Conservation (phyloP, 2,888 invertebrate species). For the Eupeodes luniger region DNA sequence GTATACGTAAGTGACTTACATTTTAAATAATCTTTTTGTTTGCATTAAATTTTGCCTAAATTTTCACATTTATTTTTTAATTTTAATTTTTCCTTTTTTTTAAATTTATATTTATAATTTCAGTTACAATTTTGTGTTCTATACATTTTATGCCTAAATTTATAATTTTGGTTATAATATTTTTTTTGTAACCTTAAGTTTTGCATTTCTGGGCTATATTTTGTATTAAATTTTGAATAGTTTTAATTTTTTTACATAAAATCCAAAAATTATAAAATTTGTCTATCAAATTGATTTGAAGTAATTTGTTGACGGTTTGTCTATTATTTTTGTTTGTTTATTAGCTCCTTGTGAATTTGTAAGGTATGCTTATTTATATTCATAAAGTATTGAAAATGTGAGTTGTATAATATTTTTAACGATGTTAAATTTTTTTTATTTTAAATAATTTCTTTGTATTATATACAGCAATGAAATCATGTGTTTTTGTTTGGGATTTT, state of each 20-base stretch:
- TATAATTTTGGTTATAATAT: constrained; percentile 66
- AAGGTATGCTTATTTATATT: constrained; percentile 38
- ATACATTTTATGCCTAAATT: constrained; percentile 76
- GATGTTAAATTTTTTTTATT: constrained; percentile 63
- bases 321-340: constrained; percentile 24
- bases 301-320: constrained; percentile 43
- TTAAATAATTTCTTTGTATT: constrained; percentile 77
- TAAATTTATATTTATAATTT: constrained; percentile 72
- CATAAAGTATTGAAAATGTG: constrained; percentile 57
- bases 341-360: constrained; percentile 76
- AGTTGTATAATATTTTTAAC: constrained; percentile 42
- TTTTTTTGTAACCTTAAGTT: constrained; percentile 70
- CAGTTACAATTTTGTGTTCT: constrained; percentile 73
- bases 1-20: constrained; percentile 77
- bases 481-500: constrained; percentile 22
- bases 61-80: constrained; percentile 69
- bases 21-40: constrained; percentile 59
- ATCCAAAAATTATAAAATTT: constrained; percentile 73
- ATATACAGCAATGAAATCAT: constrained; percentile 76
- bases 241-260: constrained; percentile 50
- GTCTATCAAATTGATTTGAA: constrained; percentile 65
- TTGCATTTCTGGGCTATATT: constrained; percentile 64
- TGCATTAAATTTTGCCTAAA: constrained; percentile 74
- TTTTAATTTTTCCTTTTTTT: constrained; percentile 76
- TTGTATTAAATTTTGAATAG: constrained; percentile 65